Base-by-base conservation (phyloP, 2,888 invertebrate genomes). In the Ecliptopera silaceata region DNA sequence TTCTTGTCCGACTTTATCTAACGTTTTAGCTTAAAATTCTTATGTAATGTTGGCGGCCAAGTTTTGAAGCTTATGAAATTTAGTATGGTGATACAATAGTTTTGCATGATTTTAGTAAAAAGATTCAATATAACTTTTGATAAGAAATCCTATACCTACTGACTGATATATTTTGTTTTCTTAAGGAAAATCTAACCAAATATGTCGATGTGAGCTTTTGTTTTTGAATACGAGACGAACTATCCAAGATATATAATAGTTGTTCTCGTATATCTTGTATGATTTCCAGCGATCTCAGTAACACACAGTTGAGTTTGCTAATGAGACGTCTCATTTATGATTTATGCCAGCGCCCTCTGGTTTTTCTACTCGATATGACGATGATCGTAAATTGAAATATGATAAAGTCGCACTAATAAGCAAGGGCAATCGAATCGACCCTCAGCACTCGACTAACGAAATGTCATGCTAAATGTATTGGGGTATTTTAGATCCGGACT, bases 301-400 rank as follows among this genome's bases (percentile, higher is more conserved):
- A 51, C 43, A 48, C 62, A 61, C 50, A 54, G 56, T 56, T 26
- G 56, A 56, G 46, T 45, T 44, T 34, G 49, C 63, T 91, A 90
- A 91, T 90, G 88, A 89, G 89, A 84, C 77, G 77, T 87, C 84
- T 80, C 75, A 80, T 82, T 82, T 82, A 75, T 88, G 88, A 91
- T 89, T 90, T 90, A 91, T 90, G 77, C 78, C 76, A 71, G 76
- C 80, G 75, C 85, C 86, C 88, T 75, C 80, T 74, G 82, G 85
- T 88, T 88, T 89, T 91, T 89, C 84, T 86, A 79, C 86, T 82
- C 88, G 84, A 88, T 91, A 89, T 83, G 79, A 80, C 87, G 88
- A 86, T 81, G 89, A 86, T 89, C 90, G 82, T 89, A 91, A 91
- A 90, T 91, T 91, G 91, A 91, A 91, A 91, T 88, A 91, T 90